phyloP scores from a whole-genome alignment of 2,113 vertebrate genomes.

The Petrocephalus zakoni region DNA sequence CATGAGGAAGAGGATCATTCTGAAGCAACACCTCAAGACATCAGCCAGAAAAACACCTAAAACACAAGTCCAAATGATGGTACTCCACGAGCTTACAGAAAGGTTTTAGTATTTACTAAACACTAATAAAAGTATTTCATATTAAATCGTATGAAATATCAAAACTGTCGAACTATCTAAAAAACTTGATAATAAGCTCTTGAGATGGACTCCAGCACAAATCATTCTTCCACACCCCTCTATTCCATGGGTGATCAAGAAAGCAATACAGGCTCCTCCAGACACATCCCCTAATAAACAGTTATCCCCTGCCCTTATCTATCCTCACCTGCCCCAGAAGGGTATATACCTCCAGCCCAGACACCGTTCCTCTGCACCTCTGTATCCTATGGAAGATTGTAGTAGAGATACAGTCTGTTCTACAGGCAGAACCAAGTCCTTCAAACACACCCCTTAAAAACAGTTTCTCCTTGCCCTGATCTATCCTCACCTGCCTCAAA shows the following conservation, averaged over 20 bases:
- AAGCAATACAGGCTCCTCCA: background rate
- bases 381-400: background rate
- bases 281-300: background rate
- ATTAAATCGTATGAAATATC: background rate
- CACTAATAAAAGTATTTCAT: background rate
- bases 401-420: background rate
- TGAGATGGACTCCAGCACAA: background rate
- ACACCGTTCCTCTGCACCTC: background rate
- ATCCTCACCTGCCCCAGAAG: background rate
- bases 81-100: background rate
- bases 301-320: background rate
- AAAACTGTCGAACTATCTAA: background rate
- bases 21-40: background rate
- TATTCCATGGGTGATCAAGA: background rate
- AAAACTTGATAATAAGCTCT: too few relatives aligned
- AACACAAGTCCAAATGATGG: background rate
- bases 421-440: background rate
- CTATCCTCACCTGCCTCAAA: background rate
- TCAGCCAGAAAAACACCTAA: background rate
- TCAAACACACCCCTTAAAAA: background rate
- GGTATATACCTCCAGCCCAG: background rate
- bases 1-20: background rate
- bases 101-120: background rate
- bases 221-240: background rate
- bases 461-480: background rate